phyloP scores from a whole-genome alignment of 2,113 vertebrate genomes.

The Heliornis fulica region DNA sequence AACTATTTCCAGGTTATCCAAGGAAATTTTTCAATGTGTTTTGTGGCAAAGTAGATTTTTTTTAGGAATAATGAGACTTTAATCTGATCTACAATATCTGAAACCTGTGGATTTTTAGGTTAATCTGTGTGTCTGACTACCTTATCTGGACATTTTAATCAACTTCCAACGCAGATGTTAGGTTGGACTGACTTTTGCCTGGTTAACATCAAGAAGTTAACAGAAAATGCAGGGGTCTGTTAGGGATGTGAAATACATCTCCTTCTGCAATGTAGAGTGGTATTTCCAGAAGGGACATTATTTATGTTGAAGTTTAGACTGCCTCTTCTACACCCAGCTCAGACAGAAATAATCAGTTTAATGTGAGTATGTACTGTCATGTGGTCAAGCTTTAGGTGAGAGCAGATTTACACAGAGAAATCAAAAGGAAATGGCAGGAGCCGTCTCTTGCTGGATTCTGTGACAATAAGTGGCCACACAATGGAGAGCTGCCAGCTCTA shows the following conservation, averaged over 20 bases:
- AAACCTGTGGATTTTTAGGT: background rate
- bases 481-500: background rate
- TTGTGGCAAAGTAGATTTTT: background rate
- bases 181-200: background rate
- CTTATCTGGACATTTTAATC: constrained; percentile 6
- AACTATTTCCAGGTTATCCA: background rate
- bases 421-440: constrained; percentile 59
- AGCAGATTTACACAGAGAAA: constrained; percentile 72
- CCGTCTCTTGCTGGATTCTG: constrained; percentile 38
- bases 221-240: background rate
- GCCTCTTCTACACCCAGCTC: constrained; percentile 34
- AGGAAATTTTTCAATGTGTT: background rate
- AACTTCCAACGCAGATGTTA: background rate
- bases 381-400: constrained; percentile 64
- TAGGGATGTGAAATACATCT: constrained; percentile 27
- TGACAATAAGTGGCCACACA: constrained; percentile 21
- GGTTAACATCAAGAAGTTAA: background rate
- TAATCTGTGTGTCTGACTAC: background rate
- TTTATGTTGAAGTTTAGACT: constrained; percentile 48
- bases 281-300: constrained; percentile 48
- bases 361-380: constrained; percentile 38
- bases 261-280: constrained; percentile 17
- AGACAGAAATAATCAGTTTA: constrained; percentile 74
- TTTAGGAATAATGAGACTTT: background rate
- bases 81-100: background rate